Evolutionary conservation across 2,888 invertebrate genomes (phyloP), one percentile per base, ranked within the genome.

Genomic region (Ditula angustiorana): DNA sequence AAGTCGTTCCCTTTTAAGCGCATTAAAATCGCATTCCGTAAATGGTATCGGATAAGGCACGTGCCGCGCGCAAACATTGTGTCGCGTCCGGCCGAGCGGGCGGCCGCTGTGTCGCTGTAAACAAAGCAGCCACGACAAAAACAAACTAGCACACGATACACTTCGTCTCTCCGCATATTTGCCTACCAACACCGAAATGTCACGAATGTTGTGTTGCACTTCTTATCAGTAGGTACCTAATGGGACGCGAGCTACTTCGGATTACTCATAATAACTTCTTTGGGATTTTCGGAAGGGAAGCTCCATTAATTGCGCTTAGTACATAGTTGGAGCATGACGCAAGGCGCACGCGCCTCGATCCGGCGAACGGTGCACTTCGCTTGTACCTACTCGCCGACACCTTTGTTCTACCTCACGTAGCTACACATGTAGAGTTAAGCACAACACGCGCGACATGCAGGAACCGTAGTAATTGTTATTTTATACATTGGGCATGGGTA

Each of bases 11-110:
- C 84, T 83, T 87, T 85, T 78, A 83, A 85, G 83, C 80, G 82
- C 82, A 85, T 87, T 85, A 83, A 86, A 87, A 87, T 87, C 80
- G 87, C 87, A 85, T 87, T 87, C 89, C 89, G 77, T 86, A 86
- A 84, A 88, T 82, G 89, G 88, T 80, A 75, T 81, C 84, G 87
- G 86, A 84, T 82, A 82, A 85, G 87, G 89, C 90, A 87, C 90
- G 90, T 83, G 90, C 88, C 90, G 79, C 73, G 70, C 65, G 56
- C 67, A 67, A 61, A 67, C 67, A 64, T 49, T 50, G 61, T 50
- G 57, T 44, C 66, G 64, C 64, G 68, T 66, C 66, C 61, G 57
- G 53, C 57, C 58, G 50, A 33, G 28, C 23, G 53, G 4, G 30
- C 61, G 23, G 24, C 41, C 35, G 44, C 23, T 47, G 50, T 41